Conservation (phyloP, 2,888 invertebrate genomes). For the Cryptosula pallasiana region DNA sequence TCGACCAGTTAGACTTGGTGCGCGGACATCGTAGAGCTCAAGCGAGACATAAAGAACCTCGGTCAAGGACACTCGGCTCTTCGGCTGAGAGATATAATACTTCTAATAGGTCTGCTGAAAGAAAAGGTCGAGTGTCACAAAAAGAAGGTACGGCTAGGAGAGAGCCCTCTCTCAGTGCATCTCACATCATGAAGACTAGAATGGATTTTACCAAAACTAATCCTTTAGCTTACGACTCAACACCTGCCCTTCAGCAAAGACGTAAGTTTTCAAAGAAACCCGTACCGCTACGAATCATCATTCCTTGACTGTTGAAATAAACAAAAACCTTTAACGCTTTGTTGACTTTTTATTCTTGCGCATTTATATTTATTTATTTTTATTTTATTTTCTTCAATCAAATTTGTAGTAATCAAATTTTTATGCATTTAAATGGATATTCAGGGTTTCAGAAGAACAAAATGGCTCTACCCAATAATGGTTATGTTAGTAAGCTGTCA, state of each 20-base stretch:
- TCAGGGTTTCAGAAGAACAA: slow-evolving; percentile 16
- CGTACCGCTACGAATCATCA: background rate
- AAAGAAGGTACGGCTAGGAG: background rate
- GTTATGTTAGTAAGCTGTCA: background rate
- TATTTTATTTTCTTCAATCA: no score
- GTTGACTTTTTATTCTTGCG: no score
- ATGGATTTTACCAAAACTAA: slow-evolving; percentile 8
- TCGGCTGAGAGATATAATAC: background rate
- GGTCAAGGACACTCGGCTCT: no score
- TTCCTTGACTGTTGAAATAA: background rate
- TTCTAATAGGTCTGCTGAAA: background rate
- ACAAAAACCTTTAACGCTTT: no score
- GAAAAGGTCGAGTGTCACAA: background rate
- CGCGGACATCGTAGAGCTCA: background rate
- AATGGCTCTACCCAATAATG: slow-evolving; percentile 11
- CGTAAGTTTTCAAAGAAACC: slow-evolving; percentile 3
- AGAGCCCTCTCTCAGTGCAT: background rate
- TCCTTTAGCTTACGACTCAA: background rate
- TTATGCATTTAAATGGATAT: background rate
- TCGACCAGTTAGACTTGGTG: background rate
- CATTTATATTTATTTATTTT: no score
- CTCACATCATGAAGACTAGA: background rate
- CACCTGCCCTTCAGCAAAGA: background rate
- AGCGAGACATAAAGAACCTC: background rate
- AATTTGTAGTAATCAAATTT: slow-evolving; percentile 2